Evolutionary conservation across 2,888 invertebrate species (phyloP).

Genomic region (Noctua fimbriata): DNA sequence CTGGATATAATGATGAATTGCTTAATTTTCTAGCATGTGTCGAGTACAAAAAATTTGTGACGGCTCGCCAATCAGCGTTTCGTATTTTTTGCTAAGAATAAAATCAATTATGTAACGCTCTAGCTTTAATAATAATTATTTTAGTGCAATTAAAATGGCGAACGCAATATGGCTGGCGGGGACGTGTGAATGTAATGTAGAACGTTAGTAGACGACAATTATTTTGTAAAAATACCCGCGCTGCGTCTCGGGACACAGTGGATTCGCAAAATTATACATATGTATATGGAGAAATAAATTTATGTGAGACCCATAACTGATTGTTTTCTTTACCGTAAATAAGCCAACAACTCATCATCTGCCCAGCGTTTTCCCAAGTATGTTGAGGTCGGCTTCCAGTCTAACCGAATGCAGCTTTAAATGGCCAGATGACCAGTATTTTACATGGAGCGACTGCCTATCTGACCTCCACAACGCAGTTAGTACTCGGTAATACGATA

Average conservation of each 20-base stretch:
- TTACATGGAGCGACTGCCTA: too few relatives aligned
- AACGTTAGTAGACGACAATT: conserved; percentile 85
- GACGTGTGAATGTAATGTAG: conserved; percentile 85
- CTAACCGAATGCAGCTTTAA: too few relatives aligned
- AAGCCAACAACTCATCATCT: not conserved
- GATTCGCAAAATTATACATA: conserved; percentile 90
- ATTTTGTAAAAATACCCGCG: conserved; percentile 88
- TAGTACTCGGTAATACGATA: too few relatives aligned
- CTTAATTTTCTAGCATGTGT: conserved; percentile 61
- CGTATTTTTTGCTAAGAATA: conserved; percentile 68
- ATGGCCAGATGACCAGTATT: too few relatives aligned
- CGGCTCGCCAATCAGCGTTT: conserved; percentile 71
- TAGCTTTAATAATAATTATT: conserved; percentile 82
- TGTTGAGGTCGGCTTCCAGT: too few relatives aligned
- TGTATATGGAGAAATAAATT: conserved; percentile 90
- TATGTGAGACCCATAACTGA: conserved; percentile 87
- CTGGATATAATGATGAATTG: conserved; percentile 56
- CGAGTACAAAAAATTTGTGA: conserved; percentile 55
- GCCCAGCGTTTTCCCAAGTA: too few relatives aligned
- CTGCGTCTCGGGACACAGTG: conserved; percentile 89
- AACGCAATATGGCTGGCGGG: conserved; percentile 80
- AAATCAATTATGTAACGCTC: conserved; percentile 70
- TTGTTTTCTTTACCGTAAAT: conserved; percentile 53
- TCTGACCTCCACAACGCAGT: too few relatives aligned
- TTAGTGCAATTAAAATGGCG: conserved; percentile 86